Evolutionary conservation across 2,113 vertebrate species (phyloP).

Genomic region (Zosterops lateralis): DNA sequence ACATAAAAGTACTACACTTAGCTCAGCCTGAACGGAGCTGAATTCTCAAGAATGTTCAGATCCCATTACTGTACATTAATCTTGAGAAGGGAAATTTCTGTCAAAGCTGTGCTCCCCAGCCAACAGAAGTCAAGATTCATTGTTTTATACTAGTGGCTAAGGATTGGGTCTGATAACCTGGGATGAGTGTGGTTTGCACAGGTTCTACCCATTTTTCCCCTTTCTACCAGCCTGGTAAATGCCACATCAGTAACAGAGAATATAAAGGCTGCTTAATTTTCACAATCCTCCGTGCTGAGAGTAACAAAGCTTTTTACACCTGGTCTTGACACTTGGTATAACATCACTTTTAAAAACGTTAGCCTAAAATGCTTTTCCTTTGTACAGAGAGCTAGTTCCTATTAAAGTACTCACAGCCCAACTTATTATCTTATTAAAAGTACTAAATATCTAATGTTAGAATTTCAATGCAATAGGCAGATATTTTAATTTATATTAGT

Average conservation of each 20-base stretch:
- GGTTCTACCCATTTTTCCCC: not conserved
- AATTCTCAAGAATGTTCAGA: not conserved
- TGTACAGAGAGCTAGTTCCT: not conserved
- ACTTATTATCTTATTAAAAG: not conserved
- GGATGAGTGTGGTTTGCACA: fast-evolving
- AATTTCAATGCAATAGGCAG: not conserved
- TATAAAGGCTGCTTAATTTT: not conserved
- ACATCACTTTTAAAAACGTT: not conserved
- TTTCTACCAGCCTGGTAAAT: not conserved
- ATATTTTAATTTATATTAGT: not conserved
- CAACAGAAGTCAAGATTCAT: not conserved
- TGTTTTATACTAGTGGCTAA: not conserved
- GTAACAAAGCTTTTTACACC: not conserved
- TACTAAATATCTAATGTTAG: not conserved
- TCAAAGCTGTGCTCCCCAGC: not conserved
- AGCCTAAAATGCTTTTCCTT: not conserved
- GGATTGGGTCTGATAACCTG: not conserved
- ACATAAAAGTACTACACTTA: not conserved
- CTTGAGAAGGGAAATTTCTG: not conserved
- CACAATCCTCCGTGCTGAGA: fast-evolving
- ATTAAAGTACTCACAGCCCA: not conserved
- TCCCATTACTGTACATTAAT: fast-evolving
- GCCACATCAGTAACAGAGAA: not conserved
- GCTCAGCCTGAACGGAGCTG: not conserved
- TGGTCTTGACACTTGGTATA: not conserved